Evolutionary conservation across 2,888 invertebrate genomes (phyloP), one percentile per base, ranked within the genome.

Genomic region (Caenorhabditis doughertyi): DNA sequence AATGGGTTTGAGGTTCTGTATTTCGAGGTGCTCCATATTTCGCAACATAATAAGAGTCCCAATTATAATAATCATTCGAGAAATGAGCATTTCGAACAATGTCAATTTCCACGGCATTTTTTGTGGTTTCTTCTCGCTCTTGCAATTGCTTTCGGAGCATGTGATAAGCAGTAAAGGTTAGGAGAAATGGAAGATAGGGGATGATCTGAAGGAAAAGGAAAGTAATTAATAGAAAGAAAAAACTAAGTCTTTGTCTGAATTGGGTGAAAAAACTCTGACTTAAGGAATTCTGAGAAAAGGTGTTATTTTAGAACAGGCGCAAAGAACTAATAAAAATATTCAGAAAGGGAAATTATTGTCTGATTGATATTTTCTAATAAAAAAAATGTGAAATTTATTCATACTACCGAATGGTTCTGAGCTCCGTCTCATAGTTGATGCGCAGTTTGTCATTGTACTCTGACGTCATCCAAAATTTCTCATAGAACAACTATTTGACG

Each of bases 101-200:
- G 47, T 70, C 55, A 21, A 56, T 25, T 42, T 58, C 27, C 3
- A 70, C 70, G 5, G 42, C 29, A 21, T 58, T 27, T 11, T 70
- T 39, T 0, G 56, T n/a, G 2, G 27, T 7, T 7, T 44, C 56
- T 13, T 56, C 56, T 2, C 56, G 56, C 13, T 29, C 13, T 47
- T 70, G 56, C 25, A 47, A 21, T 16, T 70, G 70, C 27, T 60
- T 72, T 4, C 23, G 23, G 13, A 51, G n/a, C 51, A 39, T 72
- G 27, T 27, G 25, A 32, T 51, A 72, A 4, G 60, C 44, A 13
- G 47, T 51, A 5, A 1, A 39, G 25, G 35, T 60, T 1, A 72
- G 60, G 11, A 72, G 18, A 18, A 72, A 72, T 11, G 72, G 60
- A 8, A 72, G 72, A 25, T 72, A 60, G 9, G 60, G 72, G 39